Evolutionary conservation across 2,888 invertebrate genomes (phyloP).

Genomic region (Helicoverpa assulta): DNA sequence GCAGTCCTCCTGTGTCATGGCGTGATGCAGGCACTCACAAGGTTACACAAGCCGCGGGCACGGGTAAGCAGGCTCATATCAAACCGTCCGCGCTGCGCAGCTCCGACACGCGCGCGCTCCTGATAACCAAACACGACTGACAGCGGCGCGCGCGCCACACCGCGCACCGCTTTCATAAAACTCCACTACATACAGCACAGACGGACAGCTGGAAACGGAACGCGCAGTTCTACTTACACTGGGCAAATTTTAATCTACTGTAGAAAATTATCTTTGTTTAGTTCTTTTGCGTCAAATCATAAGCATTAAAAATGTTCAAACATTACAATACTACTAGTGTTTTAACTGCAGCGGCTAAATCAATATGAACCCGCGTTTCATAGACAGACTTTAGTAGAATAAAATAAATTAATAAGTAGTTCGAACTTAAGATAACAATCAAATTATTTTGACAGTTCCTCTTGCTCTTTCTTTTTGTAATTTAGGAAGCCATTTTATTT

Average conservation of each 20-base stretch:
- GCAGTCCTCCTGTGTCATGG: slow-evolving; percentile 85
- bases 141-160: slow-evolving; percentile 75
- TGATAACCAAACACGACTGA: slow-evolving; percentile 79
- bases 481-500: neutral
- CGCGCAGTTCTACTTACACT: slow-evolving; percentile 58
- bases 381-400: neutral
- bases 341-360: slow-evolving; percentile 22
- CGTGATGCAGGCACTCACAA: slow-evolving; percentile 70
- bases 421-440: neutral
- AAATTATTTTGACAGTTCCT: neutral
- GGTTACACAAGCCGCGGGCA: slow-evolving; percentile 77
- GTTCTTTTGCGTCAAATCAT: slow-evolving; percentile 26
- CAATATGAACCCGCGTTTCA: slow-evolving; percentile 40
- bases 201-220: slow-evolving; percentile 56
- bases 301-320: slow-evolving; percentile 12
- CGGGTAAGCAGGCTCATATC: slow-evolving; percentile 81
- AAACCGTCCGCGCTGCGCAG: slow-evolving; percentile 75
- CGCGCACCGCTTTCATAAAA: slow-evolving; percentile 59
- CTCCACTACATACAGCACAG: slow-evolving; percentile 47
- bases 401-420: slow-evolving; percentile 5
- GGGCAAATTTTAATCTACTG: slow-evolving; percentile 50
- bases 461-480: neutral
- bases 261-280: slow-evolving; percentile 52
- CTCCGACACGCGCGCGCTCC: slow-evolving; percentile 77
- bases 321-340: slow-evolving; percentile 18